Base-by-base conservation (phyloP, 1,140 invertebrate genomes). In the Drosophila bocki region DNA sequence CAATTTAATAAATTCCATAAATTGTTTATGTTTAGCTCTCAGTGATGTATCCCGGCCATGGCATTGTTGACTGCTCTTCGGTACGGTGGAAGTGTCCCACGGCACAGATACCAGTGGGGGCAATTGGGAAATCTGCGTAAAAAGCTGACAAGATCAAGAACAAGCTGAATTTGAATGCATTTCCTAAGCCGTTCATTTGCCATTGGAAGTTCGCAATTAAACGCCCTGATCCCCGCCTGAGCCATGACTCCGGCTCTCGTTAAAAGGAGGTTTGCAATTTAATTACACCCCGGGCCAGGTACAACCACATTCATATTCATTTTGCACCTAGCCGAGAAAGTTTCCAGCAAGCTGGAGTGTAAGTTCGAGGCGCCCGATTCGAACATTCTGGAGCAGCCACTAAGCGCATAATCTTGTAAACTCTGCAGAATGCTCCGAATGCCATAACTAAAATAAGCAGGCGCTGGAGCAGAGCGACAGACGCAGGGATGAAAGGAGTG, bases 341-440 rank as follows among this genome's bases (percentile, higher is more conserved):
- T 88, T 88, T 75, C 61, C 69, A 75, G 72, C 71, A 47, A 50
- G 50, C 47, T 39, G 32, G 39, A 75, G 47, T 53, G 70, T 44
- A 81, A 88, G 84, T 90, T 88, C 58, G 51, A 70, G 65, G 65
- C n/a, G 51, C 69, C 35, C 69, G 41, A 71, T 68, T 56, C 35
- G 13, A 68, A 77, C 71, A 64, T 82, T 48, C 67, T 35, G 48
- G 59, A 37, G 58, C 63, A 87, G 81, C 63, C 83, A 83, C 83
- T 86, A 86, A 88, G 85, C 85, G 85, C 65, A 88, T 88, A 88
- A 90, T 88, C 85, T 88, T 88, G 85, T 88, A 85, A 88, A 88
- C 85, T 88, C 90, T 75, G 81, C 85, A 78, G 81, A 88, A 88
- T 85, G 67, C 85, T 74, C 64, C 56, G 84, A 84, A 90, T 88